Conservation (phyloP, 2,888 invertebrate genomes). For the Patella depressa region DNA sequence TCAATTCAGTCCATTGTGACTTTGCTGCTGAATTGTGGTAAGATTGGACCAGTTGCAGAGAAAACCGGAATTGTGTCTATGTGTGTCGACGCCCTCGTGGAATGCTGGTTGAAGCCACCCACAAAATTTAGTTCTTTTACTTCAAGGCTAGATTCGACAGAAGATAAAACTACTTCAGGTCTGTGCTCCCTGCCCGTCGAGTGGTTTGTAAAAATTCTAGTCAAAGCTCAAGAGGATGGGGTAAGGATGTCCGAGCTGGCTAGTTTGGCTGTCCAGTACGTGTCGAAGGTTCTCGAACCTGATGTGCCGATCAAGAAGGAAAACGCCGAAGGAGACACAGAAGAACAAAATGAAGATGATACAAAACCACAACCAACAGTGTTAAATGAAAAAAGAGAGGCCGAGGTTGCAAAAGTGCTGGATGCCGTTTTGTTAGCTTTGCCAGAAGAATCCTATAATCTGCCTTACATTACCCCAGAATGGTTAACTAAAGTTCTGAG, state of each 20-base stretch:
- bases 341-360: conserved; percentile 31
- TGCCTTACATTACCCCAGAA: conserved; percentile 50
- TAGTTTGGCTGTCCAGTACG: conserved; percentile 50
- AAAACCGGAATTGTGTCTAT: conserved; percentile 54
- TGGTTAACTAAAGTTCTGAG: conserved; percentile 57
- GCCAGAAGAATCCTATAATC: conserved; percentile 55
- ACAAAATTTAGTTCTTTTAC: conserved; percentile 40
- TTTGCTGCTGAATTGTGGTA: conserved; percentile 55
- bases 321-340: conserved; percentile 12
- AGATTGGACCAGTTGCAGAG: conserved; percentile 58
- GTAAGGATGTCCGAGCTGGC: conserved; percentile 52
- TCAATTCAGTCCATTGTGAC: conserved; percentile 50
- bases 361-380: conserved; percentile 24
- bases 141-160: conserved; percentile 32
- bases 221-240: conserved; percentile 53
- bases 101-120: conserved; percentile 62
- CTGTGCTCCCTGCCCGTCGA: conserved; percentile 53
- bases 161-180: conserved; percentile 42
- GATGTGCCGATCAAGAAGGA: conserved; percentile 37
- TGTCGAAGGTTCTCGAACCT: conserved; percentile 40
- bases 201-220: conserved; percentile 59
- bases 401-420: conserved; percentile 47
- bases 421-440: conserved; percentile 58
- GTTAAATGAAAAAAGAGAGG: conserved; percentile 19
- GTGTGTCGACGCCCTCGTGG: conserved; percentile 62